Evolutionary conservation across 2,888 invertebrate genomes (phyloP), one percentile per base, ranked within the genome.

Genomic region (Drosophila imparisetae): DNA sequence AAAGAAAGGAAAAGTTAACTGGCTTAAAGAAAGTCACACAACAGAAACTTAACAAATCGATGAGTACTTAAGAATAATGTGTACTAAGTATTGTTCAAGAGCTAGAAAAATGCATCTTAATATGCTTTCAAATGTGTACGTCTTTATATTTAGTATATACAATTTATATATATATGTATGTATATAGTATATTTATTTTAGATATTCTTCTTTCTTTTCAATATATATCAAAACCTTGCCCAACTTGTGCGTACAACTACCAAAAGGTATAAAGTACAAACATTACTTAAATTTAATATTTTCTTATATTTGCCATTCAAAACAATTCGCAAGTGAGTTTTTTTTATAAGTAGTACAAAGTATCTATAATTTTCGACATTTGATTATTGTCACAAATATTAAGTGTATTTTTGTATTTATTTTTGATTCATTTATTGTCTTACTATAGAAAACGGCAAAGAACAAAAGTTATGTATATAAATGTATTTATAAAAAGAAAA

Each of bases 21-120:
- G 18, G 8, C 68, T 11, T 52, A 53, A 72, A 40, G 58, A 55
- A 71, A 59, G 55, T 68, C 38, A 58, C 45, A 72, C 64, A 84
- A 84, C 74, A 81, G 40, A 89, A 89, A 77, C 81, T 83, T 84
- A 86, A 89, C 86, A 89, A 72, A 82, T 48, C 62, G 30, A 62
- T 48, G 48, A 61, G n/a, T 49, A 36, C 50, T 45, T 58, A 61
- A 63, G 27, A 38, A 42, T 68, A 55, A 34, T 66, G 53, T 66
- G 66, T 69, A 55, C 49, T 55, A 48, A 36, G 32, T 72, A 49
- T 60, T 57, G 63, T 62, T 71, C 40, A 72, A 84, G 66, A 81
- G 62, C 70, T 75, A 68, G 72, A 81, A 74, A 71, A 66, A 36
- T 63, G n/a, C 21, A 30, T 32, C 27, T 42, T 70, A 48, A 52